Conservation (phyloP, 2,888 invertebrate species). For the Oscheius sp. region DNA sequence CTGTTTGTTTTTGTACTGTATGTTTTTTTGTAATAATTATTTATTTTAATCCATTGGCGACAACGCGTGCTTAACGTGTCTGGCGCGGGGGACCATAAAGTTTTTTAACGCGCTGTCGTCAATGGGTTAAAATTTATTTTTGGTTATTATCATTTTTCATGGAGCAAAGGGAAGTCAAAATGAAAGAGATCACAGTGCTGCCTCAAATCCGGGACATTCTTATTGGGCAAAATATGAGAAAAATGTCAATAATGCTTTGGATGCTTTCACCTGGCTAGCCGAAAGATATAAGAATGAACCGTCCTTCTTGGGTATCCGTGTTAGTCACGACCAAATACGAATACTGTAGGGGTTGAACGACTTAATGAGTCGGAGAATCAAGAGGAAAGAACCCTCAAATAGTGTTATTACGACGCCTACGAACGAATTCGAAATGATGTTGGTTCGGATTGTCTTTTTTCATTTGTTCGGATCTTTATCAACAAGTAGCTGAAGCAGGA, state of each 20-base stretch:
- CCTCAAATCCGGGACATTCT: slow-evolving; percentile 2
- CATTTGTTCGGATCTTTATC: neutral
- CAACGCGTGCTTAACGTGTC: no score
- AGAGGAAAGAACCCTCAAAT: neutral
- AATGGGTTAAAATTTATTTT: slow-evolving; percentile 7
- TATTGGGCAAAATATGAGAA: slow-evolving; percentile 11
- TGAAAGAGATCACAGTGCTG: slow-evolving; percentile 4
- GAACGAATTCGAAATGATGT: slow-evolving; percentile 11
- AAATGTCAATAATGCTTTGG: slow-evolving; percentile 16
- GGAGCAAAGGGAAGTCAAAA: slow-evolving; percentile 18
- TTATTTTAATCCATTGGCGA: no score
- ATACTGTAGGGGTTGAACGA: neutral
- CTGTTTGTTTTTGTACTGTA: no score
- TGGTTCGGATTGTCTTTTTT: neutral
- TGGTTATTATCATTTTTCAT: slow-evolving; percentile 6
- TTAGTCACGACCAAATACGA: neutral
- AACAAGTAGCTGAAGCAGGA: neutral
- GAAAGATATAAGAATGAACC: slow-evolving; percentile 1
- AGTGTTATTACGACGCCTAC: slow-evolving; percentile 18
- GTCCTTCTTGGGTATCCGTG: neutral
- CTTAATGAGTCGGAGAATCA: slow-evolving; percentile 3
- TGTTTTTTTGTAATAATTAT: no score
- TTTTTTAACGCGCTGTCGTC: no score
- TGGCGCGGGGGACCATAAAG: no score
- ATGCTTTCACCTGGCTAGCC: slow-evolving; percentile 1